A percentile compares a stretch with the other conserved stretches of the same genome.
Evolutionary conservation across 2,888 invertebrate species (phyloP).

Genomic region (Entomobrya multifasciata): DNA sequence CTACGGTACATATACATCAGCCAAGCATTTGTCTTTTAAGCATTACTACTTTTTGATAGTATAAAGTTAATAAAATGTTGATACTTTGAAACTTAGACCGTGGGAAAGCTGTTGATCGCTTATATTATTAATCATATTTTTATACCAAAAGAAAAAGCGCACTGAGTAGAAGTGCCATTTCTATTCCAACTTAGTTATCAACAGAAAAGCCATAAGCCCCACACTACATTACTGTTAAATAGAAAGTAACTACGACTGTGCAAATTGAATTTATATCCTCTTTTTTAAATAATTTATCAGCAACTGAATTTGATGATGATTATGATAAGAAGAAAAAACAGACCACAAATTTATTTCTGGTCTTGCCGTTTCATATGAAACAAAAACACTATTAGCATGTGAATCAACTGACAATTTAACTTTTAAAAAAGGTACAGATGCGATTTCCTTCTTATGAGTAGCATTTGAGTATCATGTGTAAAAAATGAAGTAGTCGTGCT

Average conservation of each 20-base stretch:
- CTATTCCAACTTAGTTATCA: slow-evolving; percentile 4
- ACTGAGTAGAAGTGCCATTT: slow-evolving; percentile 4
- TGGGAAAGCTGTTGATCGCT: slow-evolving; percentile 64
- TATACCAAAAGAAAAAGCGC: slow-evolving; percentile 12
- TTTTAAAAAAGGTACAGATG: too few species aligned
- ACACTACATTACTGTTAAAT: slow-evolving; percentile 18
- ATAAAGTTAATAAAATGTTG: slow-evolving; percentile 63
- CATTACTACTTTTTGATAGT: not conserved
- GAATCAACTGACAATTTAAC: too few species aligned
- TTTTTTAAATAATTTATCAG: slow-evolving; percentile 50
- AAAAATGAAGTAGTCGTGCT: too few species aligned
- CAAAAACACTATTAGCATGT: not conserved
- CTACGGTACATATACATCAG: slow-evolving; percentile 43
- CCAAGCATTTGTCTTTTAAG: slow-evolving; percentile 54
- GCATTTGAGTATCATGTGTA: too few species aligned
- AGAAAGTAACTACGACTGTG: slow-evolving; percentile 55
- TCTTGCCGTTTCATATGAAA: not conserved
- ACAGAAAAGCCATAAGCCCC: slow-evolving; percentile 1
- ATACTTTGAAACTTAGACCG: slow-evolving; percentile 60
- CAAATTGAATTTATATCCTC: slow-evolving; percentile 68
- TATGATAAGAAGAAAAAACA: slow-evolving; percentile 41
- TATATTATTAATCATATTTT: slow-evolving; percentile 63
- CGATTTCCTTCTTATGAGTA: too few species aligned
- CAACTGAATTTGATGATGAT: slow-evolving; percentile 31
- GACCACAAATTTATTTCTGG: slow-evolving; percentile 49